Conservation (phyloP, 2,113 vertebrate genomes). For the Xiphophorus maculatus region DNA sequence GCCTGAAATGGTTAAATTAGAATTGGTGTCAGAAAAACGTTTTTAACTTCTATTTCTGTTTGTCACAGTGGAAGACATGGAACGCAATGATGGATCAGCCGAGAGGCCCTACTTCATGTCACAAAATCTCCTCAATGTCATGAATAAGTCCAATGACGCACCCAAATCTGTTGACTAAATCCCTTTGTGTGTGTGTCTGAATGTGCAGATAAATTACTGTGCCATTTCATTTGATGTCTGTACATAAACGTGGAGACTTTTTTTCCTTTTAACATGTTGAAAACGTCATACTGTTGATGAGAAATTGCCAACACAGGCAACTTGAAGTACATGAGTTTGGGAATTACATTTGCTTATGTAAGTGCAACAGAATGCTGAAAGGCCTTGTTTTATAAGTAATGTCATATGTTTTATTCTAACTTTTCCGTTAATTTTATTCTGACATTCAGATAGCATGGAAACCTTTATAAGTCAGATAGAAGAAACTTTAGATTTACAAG, state of each 20-base stretch:
- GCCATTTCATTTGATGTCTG: conserved; percentile 19
- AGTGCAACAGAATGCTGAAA: conserved; percentile 2
- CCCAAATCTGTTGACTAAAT: conserved; percentile 54
- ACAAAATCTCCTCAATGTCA: conserved; percentile 80
- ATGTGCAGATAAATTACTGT: conserved; percentile 16
- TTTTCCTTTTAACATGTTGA: conserved; percentile 10
- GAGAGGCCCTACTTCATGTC: conserved; percentile 94
- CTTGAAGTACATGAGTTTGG: conserved; percentile 12
- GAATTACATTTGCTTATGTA: background rate
- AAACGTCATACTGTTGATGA: background rate
- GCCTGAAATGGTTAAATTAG: background rate
- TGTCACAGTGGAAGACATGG: conserved; percentile 92
- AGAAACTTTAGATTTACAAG: conserved; percentile 31
- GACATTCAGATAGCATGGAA: conserved; percentile 2
- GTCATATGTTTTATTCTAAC: conserved; percentile 6
- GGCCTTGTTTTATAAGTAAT: background rate
- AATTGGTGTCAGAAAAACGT: conserved; percentile 1
- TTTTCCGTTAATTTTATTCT: background rate
- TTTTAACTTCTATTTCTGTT: conserved; percentile 46
- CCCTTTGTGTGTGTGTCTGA: conserved; percentile 9
- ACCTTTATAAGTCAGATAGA: conserved; percentile 2
- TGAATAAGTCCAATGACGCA: conserved; percentile 85
- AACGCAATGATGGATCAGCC: conserved; percentile 88
- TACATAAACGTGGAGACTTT: background rate
- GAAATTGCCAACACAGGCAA: background rate